Conservation (phyloP, 2,113 vertebrate species). For the Bombycilla garrulus region DNA sequence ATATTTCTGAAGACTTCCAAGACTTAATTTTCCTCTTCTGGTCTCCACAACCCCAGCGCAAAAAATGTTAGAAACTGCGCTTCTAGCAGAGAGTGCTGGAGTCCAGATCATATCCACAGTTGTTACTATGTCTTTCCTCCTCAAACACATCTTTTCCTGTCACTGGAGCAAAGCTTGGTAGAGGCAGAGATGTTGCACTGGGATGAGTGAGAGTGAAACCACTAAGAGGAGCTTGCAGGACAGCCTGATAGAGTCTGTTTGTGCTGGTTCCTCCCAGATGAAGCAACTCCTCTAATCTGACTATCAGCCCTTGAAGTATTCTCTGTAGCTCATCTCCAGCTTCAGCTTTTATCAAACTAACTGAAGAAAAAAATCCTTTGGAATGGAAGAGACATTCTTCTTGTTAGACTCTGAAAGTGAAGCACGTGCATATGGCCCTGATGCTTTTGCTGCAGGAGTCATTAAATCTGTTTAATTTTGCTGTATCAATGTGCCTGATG, state of each 20-base stretch:
- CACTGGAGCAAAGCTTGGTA: not conserved
- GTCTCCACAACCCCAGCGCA: not conserved
- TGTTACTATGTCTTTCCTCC: not conserved
- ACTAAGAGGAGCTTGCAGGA: not conserved
- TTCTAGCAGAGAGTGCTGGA: not conserved
- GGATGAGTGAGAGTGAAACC: not conserved
- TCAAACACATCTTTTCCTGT: not conserved
- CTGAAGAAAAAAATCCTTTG: not conserved
- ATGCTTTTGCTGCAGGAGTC: not conserved
- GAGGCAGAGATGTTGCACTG: not conserved
- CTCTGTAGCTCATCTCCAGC: not conserved
- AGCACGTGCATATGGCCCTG: fast-evolving
- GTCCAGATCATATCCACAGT: not conserved
- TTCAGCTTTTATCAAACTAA: not conserved
- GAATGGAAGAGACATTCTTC: not conserved
- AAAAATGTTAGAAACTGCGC: not conserved
- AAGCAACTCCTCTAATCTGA: not conserved
- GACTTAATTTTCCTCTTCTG: not conserved
- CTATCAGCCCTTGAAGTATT: not conserved
- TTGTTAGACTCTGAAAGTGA: not conserved
- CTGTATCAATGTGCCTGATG: not conserved
- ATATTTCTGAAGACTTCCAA: not conserved
- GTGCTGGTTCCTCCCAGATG: not conserved
- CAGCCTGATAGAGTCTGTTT: not conserved
- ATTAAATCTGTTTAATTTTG: not conserved